phyloP scores from a whole-genome alignment of 2,797 vertebrate genomes.

The Cryptoprocta ferox region DNA sequence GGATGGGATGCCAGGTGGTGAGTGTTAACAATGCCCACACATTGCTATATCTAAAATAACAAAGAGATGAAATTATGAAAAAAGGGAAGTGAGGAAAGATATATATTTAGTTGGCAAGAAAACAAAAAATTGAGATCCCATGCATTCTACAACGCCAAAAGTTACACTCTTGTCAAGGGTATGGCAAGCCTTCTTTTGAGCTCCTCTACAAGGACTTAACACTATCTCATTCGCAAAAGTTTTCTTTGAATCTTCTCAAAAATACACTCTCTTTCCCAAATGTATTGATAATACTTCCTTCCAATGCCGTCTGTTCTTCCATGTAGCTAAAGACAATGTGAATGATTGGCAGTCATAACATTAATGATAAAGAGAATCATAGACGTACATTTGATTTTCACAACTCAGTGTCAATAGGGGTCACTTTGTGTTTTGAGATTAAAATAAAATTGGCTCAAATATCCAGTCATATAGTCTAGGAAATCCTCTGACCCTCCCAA shows the following conservation, averaged over 20 bases:
- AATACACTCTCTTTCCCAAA: not conserved
- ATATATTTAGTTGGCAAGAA: not conserved
- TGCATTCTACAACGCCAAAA: not conserved
- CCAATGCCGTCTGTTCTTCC: not conserved
- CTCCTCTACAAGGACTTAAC: not conserved
- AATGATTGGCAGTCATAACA: not conserved
- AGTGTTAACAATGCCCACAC: not conserved
- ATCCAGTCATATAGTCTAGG: not conserved
- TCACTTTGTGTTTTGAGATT: conserved; percentile 1
- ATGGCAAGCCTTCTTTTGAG: not conserved
- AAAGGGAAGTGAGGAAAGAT: not conserved
- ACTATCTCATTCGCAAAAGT: not conserved
- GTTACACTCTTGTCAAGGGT: not conserved
- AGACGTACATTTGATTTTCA: not conserved
- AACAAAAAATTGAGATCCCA: not conserved
- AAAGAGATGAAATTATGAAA: not conserved
- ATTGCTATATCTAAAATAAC: not conserved
- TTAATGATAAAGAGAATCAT: not conserved
- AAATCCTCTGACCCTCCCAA: not conserved
- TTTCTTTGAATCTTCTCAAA: not conserved
- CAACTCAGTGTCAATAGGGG: not conserved
- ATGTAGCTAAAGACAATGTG: not conserved
- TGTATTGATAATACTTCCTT: not conserved
- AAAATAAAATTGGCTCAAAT: not conserved
- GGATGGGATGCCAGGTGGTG: not conserved